phyloP scores from a whole-genome alignment of 2,113 vertebrate species.

The Lycaon pictus region DNA sequence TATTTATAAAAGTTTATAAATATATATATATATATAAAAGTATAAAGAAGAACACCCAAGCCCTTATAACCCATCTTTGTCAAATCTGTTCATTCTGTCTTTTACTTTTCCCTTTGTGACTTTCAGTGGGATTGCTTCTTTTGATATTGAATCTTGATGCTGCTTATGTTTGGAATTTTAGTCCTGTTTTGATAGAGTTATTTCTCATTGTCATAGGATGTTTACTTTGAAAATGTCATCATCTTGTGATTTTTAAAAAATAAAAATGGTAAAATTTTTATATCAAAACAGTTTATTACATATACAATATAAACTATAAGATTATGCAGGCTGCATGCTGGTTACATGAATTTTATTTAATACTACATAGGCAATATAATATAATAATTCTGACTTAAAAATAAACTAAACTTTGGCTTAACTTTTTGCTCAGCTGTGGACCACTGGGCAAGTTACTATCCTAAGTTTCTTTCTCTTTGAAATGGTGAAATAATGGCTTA shows the following conservation, averaged over 20 bases:
- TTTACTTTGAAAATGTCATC: conserved; percentile 39
- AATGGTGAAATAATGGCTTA: background rate
- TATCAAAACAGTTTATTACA: background rate
- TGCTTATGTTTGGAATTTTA: background rate
- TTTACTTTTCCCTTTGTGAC: background rate
- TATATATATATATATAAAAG: background rate
- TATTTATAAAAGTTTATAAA: background rate
- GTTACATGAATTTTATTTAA: conserved; percentile 49
- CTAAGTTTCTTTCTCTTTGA: background rate
- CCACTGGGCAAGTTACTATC: background rate
- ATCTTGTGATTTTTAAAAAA: background rate
- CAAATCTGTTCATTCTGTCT: background rate
- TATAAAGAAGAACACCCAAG: background rate
- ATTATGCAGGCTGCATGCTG: background rate
- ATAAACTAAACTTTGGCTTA: background rate
- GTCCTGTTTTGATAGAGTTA: background rate
- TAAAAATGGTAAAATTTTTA: conserved; percentile 11
- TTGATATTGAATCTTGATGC: background rate
- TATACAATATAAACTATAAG: background rate
- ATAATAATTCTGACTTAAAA: conserved; percentile 7
- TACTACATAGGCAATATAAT: background rate
- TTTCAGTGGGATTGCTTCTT: background rate
- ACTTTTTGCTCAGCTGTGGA: conserved; percentile 20
- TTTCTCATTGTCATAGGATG: background rate
- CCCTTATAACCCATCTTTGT: background rate